phyloP scores from a whole-genome alignment of 1,140 invertebrate species.

The Rhagoletis pomonella region DNA sequence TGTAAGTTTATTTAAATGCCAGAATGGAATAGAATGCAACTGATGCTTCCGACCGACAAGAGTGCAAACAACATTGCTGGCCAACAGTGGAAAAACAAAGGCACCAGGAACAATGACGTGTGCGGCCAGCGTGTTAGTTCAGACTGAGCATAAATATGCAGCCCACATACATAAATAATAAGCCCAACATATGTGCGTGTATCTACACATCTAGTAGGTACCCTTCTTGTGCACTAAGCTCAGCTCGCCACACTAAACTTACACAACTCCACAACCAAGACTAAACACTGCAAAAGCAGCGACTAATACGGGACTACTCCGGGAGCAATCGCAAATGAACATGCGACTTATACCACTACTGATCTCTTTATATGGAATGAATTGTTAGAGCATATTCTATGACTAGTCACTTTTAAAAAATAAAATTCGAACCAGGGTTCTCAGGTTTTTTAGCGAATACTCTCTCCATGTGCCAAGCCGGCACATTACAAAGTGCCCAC shows the following conservation, averaged over 20 bases:
- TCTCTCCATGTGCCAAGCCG: too few species aligned
- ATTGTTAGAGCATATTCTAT: too few species aligned
- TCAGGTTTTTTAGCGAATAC: too few species aligned
- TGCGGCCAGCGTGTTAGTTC: neutral
- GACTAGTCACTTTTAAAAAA: too few species aligned
- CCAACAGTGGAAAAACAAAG: constrained; percentile 19
- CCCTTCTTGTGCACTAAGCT: neutral
- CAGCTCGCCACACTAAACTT: neutral
- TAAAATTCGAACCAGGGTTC: too few species aligned
- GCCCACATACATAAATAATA: too few species aligned
- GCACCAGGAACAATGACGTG: neutral
- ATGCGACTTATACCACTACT: too few species aligned
- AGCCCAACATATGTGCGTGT: too few species aligned
- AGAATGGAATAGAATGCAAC: constrained; percentile 52
- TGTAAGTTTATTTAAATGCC: constrained; percentile 21
- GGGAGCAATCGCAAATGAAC: neutral
- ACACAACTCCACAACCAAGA: neutral
- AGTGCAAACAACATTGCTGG: constrained; percentile 54
- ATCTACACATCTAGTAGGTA: neutral
- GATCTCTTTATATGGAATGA: too few species aligned
- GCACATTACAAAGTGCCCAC: too few species aligned
- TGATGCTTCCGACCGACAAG: constrained; percentile 53
- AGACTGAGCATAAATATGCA: neutral
- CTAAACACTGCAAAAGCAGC: too few species aligned
- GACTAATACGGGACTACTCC: too few species aligned